Conservation (phyloP, 2,113 vertebrate species). For the Alethe castanea region DNA sequence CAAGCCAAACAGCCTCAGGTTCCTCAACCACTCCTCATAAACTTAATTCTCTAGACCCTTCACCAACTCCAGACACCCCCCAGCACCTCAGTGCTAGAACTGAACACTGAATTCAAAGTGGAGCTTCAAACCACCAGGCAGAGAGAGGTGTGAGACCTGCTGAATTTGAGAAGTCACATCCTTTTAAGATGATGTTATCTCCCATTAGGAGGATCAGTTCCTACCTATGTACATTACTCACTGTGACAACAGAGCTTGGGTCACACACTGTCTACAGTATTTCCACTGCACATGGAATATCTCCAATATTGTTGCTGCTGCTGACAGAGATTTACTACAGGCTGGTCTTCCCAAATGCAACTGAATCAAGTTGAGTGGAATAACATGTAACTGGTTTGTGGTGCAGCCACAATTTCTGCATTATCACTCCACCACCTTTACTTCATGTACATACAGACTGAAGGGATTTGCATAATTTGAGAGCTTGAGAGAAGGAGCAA, state of each 20-base stretch:
- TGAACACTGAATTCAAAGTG: background rate
- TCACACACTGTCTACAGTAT: fast-evolving
- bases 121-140: background rate
- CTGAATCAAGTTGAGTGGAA: background rate
- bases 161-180: background rate
- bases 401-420: background rate
- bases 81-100: background rate
- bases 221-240: background rate
- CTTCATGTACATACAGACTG: background rate
- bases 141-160: background rate
- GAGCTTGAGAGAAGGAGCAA: background rate
- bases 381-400: background rate
- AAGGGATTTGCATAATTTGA: background rate
- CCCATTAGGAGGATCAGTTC: background rate
- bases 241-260: background rate
- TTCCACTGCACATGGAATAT: background rate
- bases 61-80: fast-evolving
- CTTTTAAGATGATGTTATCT: background rate
- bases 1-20: background rate
- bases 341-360: background rate
- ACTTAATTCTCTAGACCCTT: background rate
- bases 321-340: background rate
- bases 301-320: background rate
- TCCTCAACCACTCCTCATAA: background rate
- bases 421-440: background rate